Percentiles rank a stretch among this genome's conserved stretches.
Conservation (phyloP, 2,113 vertebrate genomes). For the Pteruthius melanotis region DNA sequence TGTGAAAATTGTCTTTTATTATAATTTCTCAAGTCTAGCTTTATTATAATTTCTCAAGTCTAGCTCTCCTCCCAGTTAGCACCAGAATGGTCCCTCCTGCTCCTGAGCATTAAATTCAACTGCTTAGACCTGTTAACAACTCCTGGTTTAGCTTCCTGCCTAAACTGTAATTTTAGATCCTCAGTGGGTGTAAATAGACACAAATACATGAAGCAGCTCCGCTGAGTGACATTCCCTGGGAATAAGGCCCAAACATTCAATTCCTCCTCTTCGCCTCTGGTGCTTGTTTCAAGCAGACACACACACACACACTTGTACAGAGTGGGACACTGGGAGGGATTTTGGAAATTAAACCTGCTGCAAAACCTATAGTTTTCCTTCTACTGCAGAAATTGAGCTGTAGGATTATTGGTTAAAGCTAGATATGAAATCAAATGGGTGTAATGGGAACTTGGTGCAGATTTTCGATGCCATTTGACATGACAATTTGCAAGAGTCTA, state of each 20-base stretch:
- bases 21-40: background rate
- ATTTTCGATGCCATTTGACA: background rate
- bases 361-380: background rate
- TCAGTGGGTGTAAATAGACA: background rate
- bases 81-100: background rate
- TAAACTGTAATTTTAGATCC: background rate
- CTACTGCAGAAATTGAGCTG: background rate
- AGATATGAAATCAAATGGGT: background rate
- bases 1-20: background rate
- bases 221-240: background rate
- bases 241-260: background rate
- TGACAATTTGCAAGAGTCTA: background rate
- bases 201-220: background rate
- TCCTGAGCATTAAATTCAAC: background rate
- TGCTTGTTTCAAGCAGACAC: fast-evolving
- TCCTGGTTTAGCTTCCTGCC: background rate
- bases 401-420: background rate
- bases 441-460: background rate
- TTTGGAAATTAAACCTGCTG: background rate
- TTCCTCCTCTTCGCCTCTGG: background rate
- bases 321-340: background rate
- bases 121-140: background rate
- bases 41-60: background rate
- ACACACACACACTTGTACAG: background rate
- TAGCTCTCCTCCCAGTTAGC: background rate